phyloP scores from a whole-genome alignment of 35 echinoderm and acorn worm genomes.

The Hemicentrotus pulcherrimus region DNA sequence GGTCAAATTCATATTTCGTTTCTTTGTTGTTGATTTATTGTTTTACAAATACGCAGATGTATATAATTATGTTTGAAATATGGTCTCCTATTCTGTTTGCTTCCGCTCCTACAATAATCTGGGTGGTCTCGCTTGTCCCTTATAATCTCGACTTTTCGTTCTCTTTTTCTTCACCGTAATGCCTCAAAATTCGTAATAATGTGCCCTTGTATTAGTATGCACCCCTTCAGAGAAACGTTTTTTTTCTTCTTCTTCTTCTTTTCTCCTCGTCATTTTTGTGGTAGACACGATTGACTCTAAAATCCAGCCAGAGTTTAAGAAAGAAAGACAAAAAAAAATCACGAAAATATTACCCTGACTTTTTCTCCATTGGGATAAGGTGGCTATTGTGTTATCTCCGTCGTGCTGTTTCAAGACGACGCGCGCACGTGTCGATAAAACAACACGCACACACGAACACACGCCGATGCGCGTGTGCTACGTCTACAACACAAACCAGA shows the following conservation, averaged over 20 bases:
- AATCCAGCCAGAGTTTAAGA: not conserved
- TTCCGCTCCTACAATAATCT: not conserved
- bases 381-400: not conserved
- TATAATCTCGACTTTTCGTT: not conserved
- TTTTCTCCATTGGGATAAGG: not conserved
- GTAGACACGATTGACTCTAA: constrained; percentile 28
- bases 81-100: constrained; percentile 1
- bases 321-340: not conserved
- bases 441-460: constrained; percentile 30
- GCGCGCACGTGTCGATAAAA: constrained; percentile 43
- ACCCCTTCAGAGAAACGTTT: not conserved
- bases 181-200: not conserved
- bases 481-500: constrained; percentile 21
- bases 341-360: not conserved
- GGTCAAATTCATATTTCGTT: constrained; percentile 17
- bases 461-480: constrained; percentile 6
- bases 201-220: not conserved
- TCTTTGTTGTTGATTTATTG: constrained; percentile 25
- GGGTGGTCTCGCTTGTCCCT: not conserved
- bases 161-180: not conserved
- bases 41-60: constrained; percentile 29
- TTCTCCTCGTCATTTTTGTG: constrained; percentile 7
- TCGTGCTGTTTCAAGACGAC: not conserved
- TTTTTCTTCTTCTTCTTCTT: not conserved
- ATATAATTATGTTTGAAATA: constrained; percentile 43